Evolutionary conservation across 1,140 invertebrate species (phyloP), one percentile per base, ranked within the genome.

Genomic region (Drosophila serrata): DNA sequence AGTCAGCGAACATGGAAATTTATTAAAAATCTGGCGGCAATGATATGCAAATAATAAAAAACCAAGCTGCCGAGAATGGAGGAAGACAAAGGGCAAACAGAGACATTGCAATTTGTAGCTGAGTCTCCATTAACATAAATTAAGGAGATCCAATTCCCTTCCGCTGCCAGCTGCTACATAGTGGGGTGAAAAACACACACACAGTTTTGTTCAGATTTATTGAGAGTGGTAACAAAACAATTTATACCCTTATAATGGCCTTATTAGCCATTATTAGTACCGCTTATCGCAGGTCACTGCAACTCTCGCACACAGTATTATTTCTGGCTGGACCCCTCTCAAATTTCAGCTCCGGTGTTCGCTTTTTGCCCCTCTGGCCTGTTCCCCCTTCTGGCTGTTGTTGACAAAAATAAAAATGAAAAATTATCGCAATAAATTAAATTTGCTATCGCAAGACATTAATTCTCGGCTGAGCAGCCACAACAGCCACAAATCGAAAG

Each of bases 221-320:
- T 85, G 84, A 90, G 81, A 90, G 85, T 79, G 85, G 74, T 90
- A 90, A 90, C 85, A 90, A 90, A 90, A 90, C 85, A 85, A 90
- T 90, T 90, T 90, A 90, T 90, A 88, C 78, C 85, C 81, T 90
- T 85, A 85, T 85, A 90, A 90, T 90, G 85, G 69, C 85, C 85
- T 90, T 90, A 90, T 90, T 90, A 90, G 85, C 85, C 85, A 90
- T 90, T 90, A 90, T 90, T 90, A 90, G 85, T 90, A 82, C 85
- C 81, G 85, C 85, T 88, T 88, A 88, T 88, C 85, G 85, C 69
- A 62, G 80, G 67, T 73, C 62, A 57, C 84, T 74, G 57, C 79
- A 40, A 58, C 61, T 37, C 51, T 53, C 49, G 35, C 56, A 61
- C 46, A 51, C 49, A 55, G 55, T 60, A 13, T 17, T 27, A n/a